These are phyloP conservation scores for Salarias fasciatus DNA, from an alignment of 2,797 vertebrate genomes.

Conservation along the genomic window DNA sequence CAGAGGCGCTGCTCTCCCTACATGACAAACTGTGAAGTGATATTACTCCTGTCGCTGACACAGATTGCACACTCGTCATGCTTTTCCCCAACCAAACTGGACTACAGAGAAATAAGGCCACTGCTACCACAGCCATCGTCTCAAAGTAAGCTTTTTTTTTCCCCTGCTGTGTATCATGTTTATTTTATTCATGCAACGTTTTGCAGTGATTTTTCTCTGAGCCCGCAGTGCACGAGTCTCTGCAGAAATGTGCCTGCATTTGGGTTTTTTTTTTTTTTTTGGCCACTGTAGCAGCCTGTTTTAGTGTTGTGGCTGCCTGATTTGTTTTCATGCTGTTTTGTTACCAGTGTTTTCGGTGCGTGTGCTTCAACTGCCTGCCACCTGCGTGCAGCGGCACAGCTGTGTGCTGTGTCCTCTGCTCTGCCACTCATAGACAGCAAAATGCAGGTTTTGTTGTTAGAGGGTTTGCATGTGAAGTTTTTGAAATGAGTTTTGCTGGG, in stretches of 20 bases:
- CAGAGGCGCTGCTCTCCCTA: neutral
- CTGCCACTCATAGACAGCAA: no score
- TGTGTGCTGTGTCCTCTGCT: neutral
- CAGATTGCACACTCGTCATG: neutral
- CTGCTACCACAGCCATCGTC: neutral
- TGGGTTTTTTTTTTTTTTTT: neutral
- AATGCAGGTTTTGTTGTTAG: no score
- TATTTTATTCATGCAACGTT: no score
- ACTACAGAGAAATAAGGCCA: neutral
- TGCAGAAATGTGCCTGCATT: neutral
- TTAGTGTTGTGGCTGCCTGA: neutral
- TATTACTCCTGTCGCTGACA: neutral
- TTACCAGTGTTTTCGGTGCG: neutral
- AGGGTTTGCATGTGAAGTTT: neutral
- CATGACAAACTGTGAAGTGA: neutral
- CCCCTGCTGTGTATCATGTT: neutral
- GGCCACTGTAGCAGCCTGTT: neutral
- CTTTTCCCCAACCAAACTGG: neutral
- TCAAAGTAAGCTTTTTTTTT: neutral
- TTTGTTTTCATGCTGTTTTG: neutral
- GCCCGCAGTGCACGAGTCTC: neutral
- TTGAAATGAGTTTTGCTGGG: neutral
- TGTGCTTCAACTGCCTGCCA: neutral
- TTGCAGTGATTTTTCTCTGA: neutral
- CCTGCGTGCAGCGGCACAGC: neutral